These are phyloP conservation scores for Tipula confusa DNA, from an alignment of 2,888 invertebrate genomes.

Conservation along the genomic window DNA sequence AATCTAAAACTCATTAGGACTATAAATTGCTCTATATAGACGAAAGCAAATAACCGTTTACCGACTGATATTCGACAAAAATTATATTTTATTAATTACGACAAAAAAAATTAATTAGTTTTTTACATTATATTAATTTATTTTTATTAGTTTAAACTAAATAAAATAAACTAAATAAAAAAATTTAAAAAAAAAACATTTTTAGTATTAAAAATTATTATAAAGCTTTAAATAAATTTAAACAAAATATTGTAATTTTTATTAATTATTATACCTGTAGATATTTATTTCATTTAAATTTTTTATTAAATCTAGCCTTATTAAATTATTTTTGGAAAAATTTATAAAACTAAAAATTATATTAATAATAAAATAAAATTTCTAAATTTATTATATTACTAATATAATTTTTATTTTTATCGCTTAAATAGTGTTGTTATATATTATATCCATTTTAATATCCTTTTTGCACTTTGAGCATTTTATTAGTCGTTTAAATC, in stretches of 20 bases:
- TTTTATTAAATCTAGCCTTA: not conserved
- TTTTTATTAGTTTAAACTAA: slow-evolving; percentile 20
- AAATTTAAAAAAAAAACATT: not conserved
- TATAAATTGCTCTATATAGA: not conserved
- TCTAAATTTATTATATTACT: not conserved
- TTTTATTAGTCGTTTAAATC: not conserved
- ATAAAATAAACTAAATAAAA: slow-evolving; percentile 15
- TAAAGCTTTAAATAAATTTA: not conserved
- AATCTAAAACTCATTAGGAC: not conserved
- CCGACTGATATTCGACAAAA: not conserved
- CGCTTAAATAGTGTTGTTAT: not conserved
- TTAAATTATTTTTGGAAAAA: slow-evolving; percentile 12
- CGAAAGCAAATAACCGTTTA: not conserved
- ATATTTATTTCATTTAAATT: not conserved
- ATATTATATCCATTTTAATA: slow-evolving; percentile 4
- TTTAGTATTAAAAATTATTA: slow-evolving; percentile 4
- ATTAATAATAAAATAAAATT: not conserved
- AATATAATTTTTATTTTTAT: not conserved
- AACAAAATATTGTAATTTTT: not conserved
- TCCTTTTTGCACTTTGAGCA: slow-evolving; percentile 25
- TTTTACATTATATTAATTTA: not conserved
- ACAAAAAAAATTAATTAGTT: not conserved
- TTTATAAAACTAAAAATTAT: not conserved
- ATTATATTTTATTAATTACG: not conserved
- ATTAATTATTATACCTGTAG: not conserved